A percentile compares a stretch with the other conserved stretches of the same genome.
phyloP scores from a whole-genome alignment of 2,113 vertebrate species.

The Brachyhypopomus occidentalis region DNA sequence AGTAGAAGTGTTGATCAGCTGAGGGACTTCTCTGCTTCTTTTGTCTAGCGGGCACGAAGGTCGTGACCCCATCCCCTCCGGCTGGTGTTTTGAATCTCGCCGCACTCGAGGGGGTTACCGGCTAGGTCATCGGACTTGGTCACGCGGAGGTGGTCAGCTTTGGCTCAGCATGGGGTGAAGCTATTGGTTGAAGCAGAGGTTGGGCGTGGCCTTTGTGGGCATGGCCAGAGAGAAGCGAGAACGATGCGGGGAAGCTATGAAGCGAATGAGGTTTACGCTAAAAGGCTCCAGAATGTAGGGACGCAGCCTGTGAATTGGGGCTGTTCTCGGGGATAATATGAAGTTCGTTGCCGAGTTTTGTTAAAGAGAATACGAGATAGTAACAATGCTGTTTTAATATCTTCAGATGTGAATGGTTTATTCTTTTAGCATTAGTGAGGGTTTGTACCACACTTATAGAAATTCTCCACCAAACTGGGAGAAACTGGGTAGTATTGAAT shows the following conservation, averaged over 20 bases:
- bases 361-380: neutral
- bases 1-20: constrained; percentile 35
- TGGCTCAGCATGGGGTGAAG: too few relatives aligned
- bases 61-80: neutral
- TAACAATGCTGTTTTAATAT: neutral
- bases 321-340: constrained; percentile 5
- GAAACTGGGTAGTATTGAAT: too few relatives aligned
- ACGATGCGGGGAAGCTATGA: neutral
- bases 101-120: too few relatives aligned
- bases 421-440: constrained; percentile 22
- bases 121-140: too few relatives aligned
- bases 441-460: neutral
- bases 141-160: too few relatives aligned
- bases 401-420: neutral
- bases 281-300: constrained; percentile 39
- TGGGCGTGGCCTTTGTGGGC: neutral
- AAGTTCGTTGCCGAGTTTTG: neutral
- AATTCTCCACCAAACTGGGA: neutral
- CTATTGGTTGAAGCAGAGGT: neutral
- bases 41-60: neutral
- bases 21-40: constrained; percentile 4
- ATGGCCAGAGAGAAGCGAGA: too few relatives aligned
- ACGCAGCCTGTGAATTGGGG: neutral
- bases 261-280: neutral
- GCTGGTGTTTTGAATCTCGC: too few relatives aligned